Conservation (phyloP, 1,140 invertebrate species). For the Drosophila eugracilis region DNA sequence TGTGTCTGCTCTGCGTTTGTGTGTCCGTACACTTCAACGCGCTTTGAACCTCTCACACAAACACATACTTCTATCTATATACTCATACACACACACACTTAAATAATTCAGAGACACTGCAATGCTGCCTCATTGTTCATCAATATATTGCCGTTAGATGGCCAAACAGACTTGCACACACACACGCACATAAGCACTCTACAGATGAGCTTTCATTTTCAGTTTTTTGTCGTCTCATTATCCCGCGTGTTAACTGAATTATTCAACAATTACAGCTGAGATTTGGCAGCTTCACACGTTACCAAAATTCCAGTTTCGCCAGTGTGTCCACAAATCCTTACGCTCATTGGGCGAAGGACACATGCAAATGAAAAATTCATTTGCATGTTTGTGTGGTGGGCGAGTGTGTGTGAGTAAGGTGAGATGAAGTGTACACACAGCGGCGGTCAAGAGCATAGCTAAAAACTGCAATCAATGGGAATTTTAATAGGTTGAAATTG, state of each 20-base stretch:
- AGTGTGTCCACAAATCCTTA: constrained; percentile 64
- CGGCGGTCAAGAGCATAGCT: constrained; percentile 7
- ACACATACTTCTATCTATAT: constrained; percentile 9
- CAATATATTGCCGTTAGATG: constrained; percentile 46
- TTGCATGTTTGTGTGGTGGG: constrained; percentile 27
- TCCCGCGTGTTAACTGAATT: constrained; percentile 53
- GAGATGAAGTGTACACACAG: constrained; percentile 24
- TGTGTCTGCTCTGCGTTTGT: constrained; percentile 21
- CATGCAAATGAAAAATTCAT: constrained; percentile 69
- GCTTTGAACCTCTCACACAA: constrained; percentile 39
- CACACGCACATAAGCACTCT: neutral
- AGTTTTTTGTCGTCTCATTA: constrained; percentile 46
- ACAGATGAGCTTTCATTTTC: constrained; percentile 47
- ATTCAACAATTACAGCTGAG: constrained; percentile 60
- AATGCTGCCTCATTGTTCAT: constrained; percentile 53
- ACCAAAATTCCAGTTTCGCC: constrained; percentile 40
- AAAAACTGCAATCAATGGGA: neutral
- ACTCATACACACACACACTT: constrained; percentile 36
- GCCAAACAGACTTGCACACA: constrained; percentile 19
- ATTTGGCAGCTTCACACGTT: constrained; percentile 65
- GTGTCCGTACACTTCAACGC: constrained; percentile 65
- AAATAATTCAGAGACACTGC: constrained; percentile 69
- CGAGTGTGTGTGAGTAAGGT: constrained; percentile 28
- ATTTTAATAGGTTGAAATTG: neutral
- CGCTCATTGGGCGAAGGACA: constrained; percentile 55